These are phyloP conservation scores for Otus sunia DNA, from an alignment of 2,113 vertebrate genomes.

Conservation along the genomic window DNA sequence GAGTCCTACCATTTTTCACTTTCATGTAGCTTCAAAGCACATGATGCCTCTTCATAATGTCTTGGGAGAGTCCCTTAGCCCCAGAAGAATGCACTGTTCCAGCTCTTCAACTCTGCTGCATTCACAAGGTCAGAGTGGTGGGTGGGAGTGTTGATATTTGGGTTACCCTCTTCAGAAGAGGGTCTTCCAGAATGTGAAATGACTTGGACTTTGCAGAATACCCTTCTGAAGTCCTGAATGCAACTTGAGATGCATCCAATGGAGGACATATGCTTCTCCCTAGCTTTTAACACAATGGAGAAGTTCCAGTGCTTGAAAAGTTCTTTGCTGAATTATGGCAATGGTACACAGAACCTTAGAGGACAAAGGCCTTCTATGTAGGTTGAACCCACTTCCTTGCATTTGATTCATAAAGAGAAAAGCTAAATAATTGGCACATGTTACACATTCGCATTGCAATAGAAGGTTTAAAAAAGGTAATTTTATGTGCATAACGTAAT, in stretches of 20 bases:
- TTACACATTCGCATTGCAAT: neutral
- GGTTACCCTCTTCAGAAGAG: neutral
- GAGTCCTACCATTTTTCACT: neutral
- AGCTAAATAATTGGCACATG: neutral
- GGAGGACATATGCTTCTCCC: neutral
- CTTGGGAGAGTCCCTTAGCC: neutral
- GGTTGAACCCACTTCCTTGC: neutral
- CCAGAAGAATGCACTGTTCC: neutral
- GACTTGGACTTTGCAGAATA: neutral
- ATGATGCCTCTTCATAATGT: neutral
- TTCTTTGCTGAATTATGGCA: neutral
- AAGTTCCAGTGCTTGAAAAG: neutral
- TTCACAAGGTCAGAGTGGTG: neutral
- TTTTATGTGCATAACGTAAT: rapidly evolving
- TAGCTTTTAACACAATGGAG: neutral
- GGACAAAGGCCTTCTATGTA: neutral
- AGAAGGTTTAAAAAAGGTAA: neutral
- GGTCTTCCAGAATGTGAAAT: neutral
- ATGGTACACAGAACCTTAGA: neutral
- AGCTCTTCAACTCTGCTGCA: neutral
- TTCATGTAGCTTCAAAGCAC: neutral
- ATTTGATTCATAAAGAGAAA: neutral
- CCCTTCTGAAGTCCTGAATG: neutral
- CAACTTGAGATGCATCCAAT: neutral
- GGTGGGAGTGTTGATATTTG: neutral